A percentile compares a stretch with the other conserved stretches of the same genome.
Evolutionary conservation across 2,113 vertebrate species (phyloP).

Genomic region (Dendropsophus ebraccatus): DNA sequence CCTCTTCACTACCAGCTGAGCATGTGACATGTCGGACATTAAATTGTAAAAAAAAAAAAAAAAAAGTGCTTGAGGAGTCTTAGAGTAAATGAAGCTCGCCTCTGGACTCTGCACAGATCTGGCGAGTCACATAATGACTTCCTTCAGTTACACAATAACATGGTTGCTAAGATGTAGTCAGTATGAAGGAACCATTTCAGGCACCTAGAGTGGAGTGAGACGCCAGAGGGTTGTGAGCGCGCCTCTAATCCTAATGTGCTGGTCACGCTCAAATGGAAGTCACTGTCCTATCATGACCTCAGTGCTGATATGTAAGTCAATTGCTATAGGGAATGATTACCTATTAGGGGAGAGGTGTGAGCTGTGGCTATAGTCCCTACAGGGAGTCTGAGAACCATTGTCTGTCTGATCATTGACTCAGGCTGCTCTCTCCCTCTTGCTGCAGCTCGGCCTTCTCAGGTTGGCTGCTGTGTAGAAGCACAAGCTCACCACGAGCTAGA

Average conservation of each 20-base stretch:
- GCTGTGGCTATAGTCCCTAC: no score
- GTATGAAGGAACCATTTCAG: background rate
- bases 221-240: background rate
- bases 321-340: no score
- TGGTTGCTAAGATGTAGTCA: conserved; percentile 15
- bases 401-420: no score
- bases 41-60: background rate
- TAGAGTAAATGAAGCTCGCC: conserved; percentile 16
- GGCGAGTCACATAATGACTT: background rate
- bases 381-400: no score
- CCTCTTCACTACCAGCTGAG: background rate
- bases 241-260: background rate
- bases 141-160: conserved; percentile 42
- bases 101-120: conserved; percentile 32
- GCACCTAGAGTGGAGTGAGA: background rate
- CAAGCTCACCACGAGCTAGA: no score
- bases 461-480: no score
- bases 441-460: no score
- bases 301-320: no score
- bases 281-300: no score
- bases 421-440: no score
- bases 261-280: background rate
- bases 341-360: no score
- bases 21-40: background rate
- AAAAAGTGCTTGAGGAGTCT: background rate